These are phyloP conservation scores for Dreissena rostriformis DNA, from an alignment of 1,140 invertebrate genomes.

Conservation along the genomic window DNA sequence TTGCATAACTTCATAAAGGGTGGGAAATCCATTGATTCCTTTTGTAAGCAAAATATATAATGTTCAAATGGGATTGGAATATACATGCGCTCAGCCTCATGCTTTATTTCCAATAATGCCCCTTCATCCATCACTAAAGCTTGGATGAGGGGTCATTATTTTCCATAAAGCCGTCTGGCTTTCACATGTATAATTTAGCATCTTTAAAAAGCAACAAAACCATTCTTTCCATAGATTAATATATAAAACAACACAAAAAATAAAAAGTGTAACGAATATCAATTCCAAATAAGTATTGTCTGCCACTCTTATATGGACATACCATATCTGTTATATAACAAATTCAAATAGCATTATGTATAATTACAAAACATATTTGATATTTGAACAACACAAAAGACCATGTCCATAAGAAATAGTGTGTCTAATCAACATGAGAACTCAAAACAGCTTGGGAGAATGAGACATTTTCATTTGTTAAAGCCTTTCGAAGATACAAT, in stretches of 20 bases:
- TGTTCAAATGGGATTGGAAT: background rate
- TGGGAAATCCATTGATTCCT: too few relatives aligned
- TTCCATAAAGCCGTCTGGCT: background rate
- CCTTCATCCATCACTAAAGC: background rate
- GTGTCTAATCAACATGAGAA: background rate
- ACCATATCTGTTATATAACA: background rate
- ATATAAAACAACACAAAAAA: background rate
- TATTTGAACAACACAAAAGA: background rate
- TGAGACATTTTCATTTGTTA: background rate
- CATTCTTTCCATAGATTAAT: background rate
- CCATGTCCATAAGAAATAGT: background rate
- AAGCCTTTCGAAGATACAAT: slow-evolving; percentile 1
- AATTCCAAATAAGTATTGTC: too few relatives aligned
- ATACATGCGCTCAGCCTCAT: slow-evolving; percentile 28
- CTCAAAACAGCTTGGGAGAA: background rate
- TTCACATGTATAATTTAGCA: background rate
- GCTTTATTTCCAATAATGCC: slow-evolving; percentile 37
- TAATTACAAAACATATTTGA: background rate
- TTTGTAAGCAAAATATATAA: background rate
- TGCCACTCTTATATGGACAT: background rate
- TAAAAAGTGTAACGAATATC: background rate
- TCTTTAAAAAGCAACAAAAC: background rate
- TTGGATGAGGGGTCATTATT: slow-evolving; percentile 27
- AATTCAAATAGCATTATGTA: background rate
- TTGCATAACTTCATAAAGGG: background rate